Evolutionary conservation across 2,888 invertebrate species (phyloP).

Genomic region (Anodontia alba): DNA sequence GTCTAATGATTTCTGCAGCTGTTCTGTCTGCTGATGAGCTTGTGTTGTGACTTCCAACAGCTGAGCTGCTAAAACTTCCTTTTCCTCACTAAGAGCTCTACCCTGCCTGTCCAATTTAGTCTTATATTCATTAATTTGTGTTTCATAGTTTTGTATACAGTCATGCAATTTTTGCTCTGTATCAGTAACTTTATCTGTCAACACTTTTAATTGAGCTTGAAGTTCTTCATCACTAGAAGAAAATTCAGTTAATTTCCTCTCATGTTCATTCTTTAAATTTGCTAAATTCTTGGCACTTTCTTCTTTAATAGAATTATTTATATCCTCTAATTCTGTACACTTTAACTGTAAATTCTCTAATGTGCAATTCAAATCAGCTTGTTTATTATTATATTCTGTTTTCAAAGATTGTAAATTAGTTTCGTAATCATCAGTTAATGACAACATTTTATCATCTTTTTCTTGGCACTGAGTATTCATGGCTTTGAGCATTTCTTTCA

Average conservation of each 20-base stretch:
- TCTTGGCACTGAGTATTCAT: constrained; percentile 66
- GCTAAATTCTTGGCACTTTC: constrained; percentile 36
- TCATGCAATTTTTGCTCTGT: constrained; percentile 78
- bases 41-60: constrained; percentile 69
- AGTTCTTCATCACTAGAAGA: constrained; percentile 75
- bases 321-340: constrained; percentile 46
- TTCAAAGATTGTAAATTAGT: constrained; percentile 45
- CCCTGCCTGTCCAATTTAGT: constrained; percentile 68
- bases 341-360: constrained; percentile 54
- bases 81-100: constrained; percentile 66
- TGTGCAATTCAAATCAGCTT: constrained; percentile 49
- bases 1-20: constrained; percentile 65
- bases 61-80: constrained; percentile 70
- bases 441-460: constrained; percentile 68
- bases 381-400: constrained; percentile 59
- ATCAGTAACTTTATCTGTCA: constrained; percentile 73
- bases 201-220: constrained; percentile 71
- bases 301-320: constrained; percentile 20
- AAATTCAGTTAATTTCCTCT: constrained; percentile 66
- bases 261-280: constrained; percentile 59
- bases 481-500: constrained; percentile 76
- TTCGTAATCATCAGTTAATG: constrained; percentile 58
- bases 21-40: constrained; percentile 64
- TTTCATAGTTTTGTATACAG: constrained; percentile 78
- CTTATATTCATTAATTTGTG: constrained; percentile 72